phyloP scores from a whole-genome alignment of 2,797 vertebrate species.

The Chiroxiphia lanceolata region DNA sequence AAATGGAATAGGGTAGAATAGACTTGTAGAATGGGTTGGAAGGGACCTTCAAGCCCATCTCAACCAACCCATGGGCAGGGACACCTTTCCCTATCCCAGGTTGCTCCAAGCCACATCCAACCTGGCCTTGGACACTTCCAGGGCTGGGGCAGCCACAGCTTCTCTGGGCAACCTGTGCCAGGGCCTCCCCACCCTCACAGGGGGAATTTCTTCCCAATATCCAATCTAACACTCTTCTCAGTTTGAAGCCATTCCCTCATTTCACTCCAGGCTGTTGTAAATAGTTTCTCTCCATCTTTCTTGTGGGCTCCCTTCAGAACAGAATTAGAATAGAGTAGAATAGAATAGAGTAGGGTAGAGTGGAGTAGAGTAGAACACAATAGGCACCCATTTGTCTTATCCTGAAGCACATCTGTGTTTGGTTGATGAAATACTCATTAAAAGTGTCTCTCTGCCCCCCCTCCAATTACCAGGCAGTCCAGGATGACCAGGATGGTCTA shows the following conservation, averaged over 20 bases:
- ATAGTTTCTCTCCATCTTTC: background rate
- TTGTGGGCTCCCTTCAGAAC: background rate
- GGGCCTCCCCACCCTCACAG: fast-evolving
- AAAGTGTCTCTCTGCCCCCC: background rate
- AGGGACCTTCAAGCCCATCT: background rate
- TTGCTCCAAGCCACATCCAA: fast-evolving
- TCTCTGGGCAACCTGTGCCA: background rate
- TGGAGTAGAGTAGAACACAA: too few relatives aligned
- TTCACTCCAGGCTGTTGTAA: background rate
- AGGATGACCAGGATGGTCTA: background rate
- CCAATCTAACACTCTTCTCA: background rate
- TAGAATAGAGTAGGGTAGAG: too few relatives aligned
- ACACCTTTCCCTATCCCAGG: fast-evolving
- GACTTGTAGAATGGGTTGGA: background rate
- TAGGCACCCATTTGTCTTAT: background rate
- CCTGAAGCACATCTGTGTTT: background rate
- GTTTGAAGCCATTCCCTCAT: background rate
- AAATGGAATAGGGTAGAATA: background rate
- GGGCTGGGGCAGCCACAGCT: background rate
- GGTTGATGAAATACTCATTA: background rate
- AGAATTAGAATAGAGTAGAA: too few relatives aligned
- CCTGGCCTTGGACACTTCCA: fast-evolving
- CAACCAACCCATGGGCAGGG: background rate
- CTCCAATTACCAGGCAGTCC: background rate
- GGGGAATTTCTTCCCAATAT: fast-evolving